phyloP scores from a whole-genome alignment of 2,888 invertebrate genomes.

The Oxystoma pomonae region DNA sequence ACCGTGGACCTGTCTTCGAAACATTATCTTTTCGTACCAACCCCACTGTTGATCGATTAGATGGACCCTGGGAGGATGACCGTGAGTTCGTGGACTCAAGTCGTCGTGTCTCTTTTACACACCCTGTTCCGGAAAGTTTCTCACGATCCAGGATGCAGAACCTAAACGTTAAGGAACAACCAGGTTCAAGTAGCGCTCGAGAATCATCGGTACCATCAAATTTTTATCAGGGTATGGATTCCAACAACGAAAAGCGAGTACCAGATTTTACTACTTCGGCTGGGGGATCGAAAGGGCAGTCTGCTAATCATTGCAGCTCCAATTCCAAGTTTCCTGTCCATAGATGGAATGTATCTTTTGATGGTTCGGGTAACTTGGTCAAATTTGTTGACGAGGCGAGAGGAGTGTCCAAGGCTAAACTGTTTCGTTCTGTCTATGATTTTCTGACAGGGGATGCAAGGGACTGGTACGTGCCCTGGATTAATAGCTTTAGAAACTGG shows the following conservation, averaged over 20 bases:
- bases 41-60: background rate
- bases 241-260: no score
- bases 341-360: no score
- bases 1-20: background rate
- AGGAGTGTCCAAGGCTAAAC: background rate
- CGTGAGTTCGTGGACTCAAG: background rate
- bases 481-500: conserved; percentile 3
- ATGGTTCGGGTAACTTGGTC: no score
- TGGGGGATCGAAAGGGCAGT: conserved; percentile 7
- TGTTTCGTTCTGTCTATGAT: conserved; percentile 10
- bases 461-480: conserved; percentile 10
- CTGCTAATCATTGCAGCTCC: conserved; percentile 9
- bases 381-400: conserved; percentile 9
- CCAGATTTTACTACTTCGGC: conserved; percentile 4
- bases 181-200: no score
- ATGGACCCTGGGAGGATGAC: background rate
- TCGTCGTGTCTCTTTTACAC: conserved; percentile 1
- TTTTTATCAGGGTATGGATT: no score
- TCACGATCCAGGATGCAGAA: no score
- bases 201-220: no score
- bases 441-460: conserved; percentile 8
- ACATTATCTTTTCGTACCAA: background rate
- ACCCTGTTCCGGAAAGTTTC: no score
- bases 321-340: no score
- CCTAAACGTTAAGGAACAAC: no score